Conservation (phyloP, 1,140 invertebrate species). For the Drosophila pectinifera region DNA sequence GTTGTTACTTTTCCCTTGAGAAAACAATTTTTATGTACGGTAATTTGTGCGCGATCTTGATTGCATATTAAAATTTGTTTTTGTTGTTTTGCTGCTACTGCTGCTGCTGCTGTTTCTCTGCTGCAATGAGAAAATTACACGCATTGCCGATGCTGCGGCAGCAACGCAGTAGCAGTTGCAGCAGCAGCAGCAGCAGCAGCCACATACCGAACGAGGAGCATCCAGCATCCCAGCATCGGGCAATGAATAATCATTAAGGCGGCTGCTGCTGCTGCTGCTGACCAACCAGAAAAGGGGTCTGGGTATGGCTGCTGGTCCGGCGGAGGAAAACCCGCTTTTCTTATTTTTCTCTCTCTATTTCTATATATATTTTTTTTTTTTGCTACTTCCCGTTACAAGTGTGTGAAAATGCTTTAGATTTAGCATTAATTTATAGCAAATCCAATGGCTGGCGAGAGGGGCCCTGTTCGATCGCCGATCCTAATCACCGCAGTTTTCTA, state of each 20-base stretch:
- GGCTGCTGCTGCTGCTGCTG: constrained; percentile 35
- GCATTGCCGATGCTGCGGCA: constrained; percentile 57
- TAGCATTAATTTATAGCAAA: constrained; percentile 78
- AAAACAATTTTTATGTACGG: constrained; percentile 81
- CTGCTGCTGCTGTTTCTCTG: constrained; percentile 1
- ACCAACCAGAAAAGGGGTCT: constrained; percentile 40
- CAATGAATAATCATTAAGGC: constrained; percentile 83
- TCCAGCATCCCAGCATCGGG: constrained; percentile 52
- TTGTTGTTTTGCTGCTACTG: constrained; percentile 2
- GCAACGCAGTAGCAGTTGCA: constrained; percentile 25
- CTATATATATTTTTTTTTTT: constrained; percentile 24
- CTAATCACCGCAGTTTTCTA: too few species aligned
- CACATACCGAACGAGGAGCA: constrained; percentile 43
- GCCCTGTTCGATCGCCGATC: constrained; percentile 61
- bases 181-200: constrained; percentile 33
- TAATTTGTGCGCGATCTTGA: constrained; percentile 83
- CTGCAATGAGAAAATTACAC: constrained; percentile 81
- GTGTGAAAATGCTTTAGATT: constrained; percentile 82
- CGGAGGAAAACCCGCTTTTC: constrained; percentile 58
- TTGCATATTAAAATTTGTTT: constrained; percentile 81
- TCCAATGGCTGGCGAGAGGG: constrained; percentile 16
- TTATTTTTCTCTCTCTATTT: constrained; percentile 28
- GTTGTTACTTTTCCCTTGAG: constrained; percentile 74
- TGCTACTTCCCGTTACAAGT: constrained; percentile 77
- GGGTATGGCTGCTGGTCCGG: constrained; percentile 7